Evolutionary conservation across 2,888 invertebrate species (phyloP).

Genomic region (Rhogogaster chlorosoma): DNA sequence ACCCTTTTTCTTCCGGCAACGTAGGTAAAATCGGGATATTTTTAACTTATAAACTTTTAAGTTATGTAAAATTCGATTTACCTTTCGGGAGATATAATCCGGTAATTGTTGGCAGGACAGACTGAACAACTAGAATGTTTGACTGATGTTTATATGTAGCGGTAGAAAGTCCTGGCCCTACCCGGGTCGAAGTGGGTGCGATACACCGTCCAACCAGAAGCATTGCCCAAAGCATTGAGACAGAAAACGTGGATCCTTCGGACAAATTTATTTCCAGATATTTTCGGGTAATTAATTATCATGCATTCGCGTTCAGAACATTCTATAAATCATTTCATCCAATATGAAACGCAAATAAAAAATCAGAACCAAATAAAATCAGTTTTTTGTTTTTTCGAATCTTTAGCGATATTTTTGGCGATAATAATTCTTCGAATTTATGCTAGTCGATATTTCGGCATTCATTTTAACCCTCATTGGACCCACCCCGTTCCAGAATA

Average conservation of each 20-base stretch:
- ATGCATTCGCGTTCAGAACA: not conserved
- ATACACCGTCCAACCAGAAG: slow-evolving; percentile 35
- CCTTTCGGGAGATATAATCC: slow-evolving; percentile 57
- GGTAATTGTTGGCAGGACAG: slow-evolving; percentile 67
- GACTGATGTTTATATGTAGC: slow-evolving; percentile 73
- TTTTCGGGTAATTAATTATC: not conserved
- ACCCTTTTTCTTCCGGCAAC: not conserved
- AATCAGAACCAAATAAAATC: not conserved
- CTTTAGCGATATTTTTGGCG: too few relatives aligned
- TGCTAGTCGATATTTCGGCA: too few relatives aligned
- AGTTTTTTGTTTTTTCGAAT: too few relatives aligned
- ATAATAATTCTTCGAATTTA: too few relatives aligned
- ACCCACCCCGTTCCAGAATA: not conserved
- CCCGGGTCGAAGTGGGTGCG: slow-evolving; percentile 47
- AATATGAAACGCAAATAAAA: not conserved
- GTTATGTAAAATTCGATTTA: slow-evolving; percentile 39
- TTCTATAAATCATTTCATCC: not conserved
- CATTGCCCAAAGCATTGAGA: not conserved
- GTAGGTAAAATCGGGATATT: not conserved
- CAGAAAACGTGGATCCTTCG: not conserved
- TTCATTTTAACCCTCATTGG: not conserved
- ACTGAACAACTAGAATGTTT: slow-evolving; percentile 72
- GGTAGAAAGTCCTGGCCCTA: slow-evolving; percentile 72
- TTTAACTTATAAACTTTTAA: not conserved
- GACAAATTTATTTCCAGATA: not conserved